Base-by-base conservation (phyloP, 2,888 invertebrate genomes). In the Watsonalla cultraria region DNA sequence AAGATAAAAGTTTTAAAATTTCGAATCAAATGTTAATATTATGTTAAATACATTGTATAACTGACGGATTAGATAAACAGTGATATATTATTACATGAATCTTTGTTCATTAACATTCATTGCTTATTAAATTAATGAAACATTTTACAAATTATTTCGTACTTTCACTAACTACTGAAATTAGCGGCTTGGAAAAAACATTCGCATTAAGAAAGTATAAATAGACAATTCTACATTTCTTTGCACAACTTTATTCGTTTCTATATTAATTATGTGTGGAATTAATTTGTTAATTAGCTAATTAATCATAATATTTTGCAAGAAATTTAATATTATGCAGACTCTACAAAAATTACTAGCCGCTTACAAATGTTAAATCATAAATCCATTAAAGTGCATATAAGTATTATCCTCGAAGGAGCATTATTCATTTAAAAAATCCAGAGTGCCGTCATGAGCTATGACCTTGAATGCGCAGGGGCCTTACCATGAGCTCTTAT, bases 41-140 rank as follows among this genome's bases (percentile, higher is more conserved):
- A 65, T 63, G 65, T 62, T 42, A 63, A 65, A 62, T 60, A 52
- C 48, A 42, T 65, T 65, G 57, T 61, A 58, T 59, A 63, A 63
- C 54, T 8, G 37, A 55, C 47, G 47, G 50, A 53, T 53, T 52
- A 57, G 55, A 56, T 53, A 53, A 49, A 57, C 56, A 34, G 13
- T 37, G 35, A 51, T 46, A 37, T 37, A 37, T 9, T 37, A 49
- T 49, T 13, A 49, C 11, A 37, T 49, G 39, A 39, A 37, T 35
- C 14, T 37, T 35, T 37, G 14, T 37, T 37, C 13, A 49, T 37
- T 49, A 39, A 49, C 49, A 39, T 49, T 37, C 0, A 49, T 37
- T 37, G 8, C 14, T 14, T 37, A 37, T 49, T 49, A 49, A 49
- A 37, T 49, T 49, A 49, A 49, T 49, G 9, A 37, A 24, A 47